A percentile compares a stretch with the other conserved stretches of the same genome.
phyloP scores from a whole-genome alignment of 2,888 invertebrate genomes.

The Podotricha telesiphe region DNA sequence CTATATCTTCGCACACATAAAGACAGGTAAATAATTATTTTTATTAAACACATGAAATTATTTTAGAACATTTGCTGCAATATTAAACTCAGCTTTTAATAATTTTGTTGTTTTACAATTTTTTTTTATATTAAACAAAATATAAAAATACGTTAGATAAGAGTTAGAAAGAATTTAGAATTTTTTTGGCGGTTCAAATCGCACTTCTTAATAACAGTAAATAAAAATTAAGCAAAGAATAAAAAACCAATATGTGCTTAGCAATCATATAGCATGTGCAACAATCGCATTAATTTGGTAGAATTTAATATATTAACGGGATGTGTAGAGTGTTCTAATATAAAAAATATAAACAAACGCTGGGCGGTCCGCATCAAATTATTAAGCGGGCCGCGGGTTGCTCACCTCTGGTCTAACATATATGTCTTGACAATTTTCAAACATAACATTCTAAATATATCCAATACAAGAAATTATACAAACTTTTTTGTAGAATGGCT shows the following conservation, averaged over 20 bases:
- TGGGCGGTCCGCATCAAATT: no score
- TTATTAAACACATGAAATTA: not conserved
- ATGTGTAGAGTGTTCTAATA: no score
- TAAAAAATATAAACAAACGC: not conserved
- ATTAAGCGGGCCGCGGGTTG: no score
- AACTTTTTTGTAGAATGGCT: not conserved
- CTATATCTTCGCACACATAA: conserved; percentile 57
- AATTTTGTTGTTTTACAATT: no score
- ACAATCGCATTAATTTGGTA: no score
- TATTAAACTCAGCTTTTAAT: not conserved
- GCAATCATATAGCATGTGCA: no score
- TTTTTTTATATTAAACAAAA: not conserved
- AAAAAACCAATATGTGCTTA: no score
- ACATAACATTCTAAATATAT: not conserved
- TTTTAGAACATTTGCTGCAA: not conserved
- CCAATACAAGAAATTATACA: not conserved
- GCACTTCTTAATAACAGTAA: no score
- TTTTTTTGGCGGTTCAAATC: no score
- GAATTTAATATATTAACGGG: no score
- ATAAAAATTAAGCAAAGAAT: no score
- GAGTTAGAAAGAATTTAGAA: not conserved
- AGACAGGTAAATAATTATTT: conserved; percentile 38
- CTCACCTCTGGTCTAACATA: no score
- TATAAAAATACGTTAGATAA: not conserved
- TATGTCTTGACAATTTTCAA: not conserved